Conservation (phyloP, 2,888 invertebrate species). For the Acronicta psi region DNA sequence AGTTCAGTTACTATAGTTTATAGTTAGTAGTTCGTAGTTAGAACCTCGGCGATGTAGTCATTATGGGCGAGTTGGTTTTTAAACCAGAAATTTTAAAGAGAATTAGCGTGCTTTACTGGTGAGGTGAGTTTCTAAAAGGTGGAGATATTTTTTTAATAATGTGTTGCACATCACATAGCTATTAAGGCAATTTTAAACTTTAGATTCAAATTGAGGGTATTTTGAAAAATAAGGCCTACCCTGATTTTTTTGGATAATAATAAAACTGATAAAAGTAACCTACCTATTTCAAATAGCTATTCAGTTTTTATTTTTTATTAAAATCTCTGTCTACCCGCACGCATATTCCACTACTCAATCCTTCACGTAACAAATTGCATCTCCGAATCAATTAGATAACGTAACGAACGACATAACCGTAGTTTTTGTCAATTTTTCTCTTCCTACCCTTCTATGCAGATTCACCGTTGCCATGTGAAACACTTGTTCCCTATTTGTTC, state of each 20-base stretch:
- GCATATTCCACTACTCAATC: constrained; percentile 20
- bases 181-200: no score
- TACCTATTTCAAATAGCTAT: not conserved
- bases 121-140: constrained; percentile 2
- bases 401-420: constrained; percentile 51
- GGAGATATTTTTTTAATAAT: no score
- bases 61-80: constrained; percentile 29
- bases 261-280: no score
- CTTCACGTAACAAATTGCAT: constrained; percentile 28
- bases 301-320: constrained; percentile 2
- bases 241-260: no score
- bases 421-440: constrained; percentile 62
- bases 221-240: no score
- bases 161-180: no score
- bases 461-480: constrained; percentile 59
- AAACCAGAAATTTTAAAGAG: constrained; percentile 23
- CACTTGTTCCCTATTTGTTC: constrained; percentile 54
- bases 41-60: constrained; percentile 18
- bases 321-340: constrained; percentile 10
- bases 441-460: constrained; percentile 26
- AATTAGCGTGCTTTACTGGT: constrained; percentile 37
- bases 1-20: constrained; percentile 35
- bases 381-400: constrained; percentile 63
- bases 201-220: no score
- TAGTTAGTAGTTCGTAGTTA: constrained; percentile 36